phyloP scores from a whole-genome alignment of 2,888 invertebrate species.

The Orchestes rusci region DNA sequence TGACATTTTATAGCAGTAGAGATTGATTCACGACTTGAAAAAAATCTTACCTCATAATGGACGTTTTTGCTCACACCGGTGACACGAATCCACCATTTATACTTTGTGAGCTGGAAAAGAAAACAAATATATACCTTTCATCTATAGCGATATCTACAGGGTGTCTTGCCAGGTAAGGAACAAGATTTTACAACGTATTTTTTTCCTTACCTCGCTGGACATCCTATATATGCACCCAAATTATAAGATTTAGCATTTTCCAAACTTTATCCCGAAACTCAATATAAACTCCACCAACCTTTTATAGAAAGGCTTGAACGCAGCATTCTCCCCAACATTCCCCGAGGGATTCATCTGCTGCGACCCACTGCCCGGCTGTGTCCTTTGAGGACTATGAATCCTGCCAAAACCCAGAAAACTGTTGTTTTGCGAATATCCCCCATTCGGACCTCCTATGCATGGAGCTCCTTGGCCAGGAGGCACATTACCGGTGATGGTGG shows the following conservation, averaged over 20 bases:
- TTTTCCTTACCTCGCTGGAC: too few relatives aligned
- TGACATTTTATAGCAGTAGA: too few relatives aligned
- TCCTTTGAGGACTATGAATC: slow-evolving; percentile 43
- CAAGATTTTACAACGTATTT: too few relatives aligned
- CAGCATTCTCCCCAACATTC: slow-evolving; percentile 52
- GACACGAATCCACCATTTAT: slow-evolving; percentile 68
- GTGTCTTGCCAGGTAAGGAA: too few relatives aligned
- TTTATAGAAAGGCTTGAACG: slow-evolving; percentile 87
- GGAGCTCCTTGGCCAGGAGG: slow-evolving; percentile 47
- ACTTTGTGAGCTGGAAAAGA: slow-evolving; percentile 59
- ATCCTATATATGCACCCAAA: too few relatives aligned
- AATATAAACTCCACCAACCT: too few relatives aligned
- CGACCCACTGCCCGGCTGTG: slow-evolving; percentile 37
- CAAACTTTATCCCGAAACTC: not conserved
- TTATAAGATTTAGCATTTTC: too few relatives aligned
- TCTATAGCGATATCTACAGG: too few relatives aligned
- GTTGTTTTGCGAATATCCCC: slow-evolving; percentile 48
- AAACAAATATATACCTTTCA: slow-evolving; percentile 13
- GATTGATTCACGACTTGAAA: not conserved
- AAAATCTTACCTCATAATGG: slow-evolving; percentile 26
- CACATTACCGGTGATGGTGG: slow-evolving; percentile 63
- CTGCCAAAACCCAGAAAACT: slow-evolving; percentile 41
- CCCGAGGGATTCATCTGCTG: slow-evolving; percentile 32
- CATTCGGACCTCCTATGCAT: slow-evolving; percentile 48
- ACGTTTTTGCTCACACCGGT: slow-evolving; percentile 55